Percentiles rank a stretch among this genome's conserved stretches.
phyloP scores from a whole-genome alignment of 2,888 invertebrate genomes.

The Drosophila mettleri region DNA sequence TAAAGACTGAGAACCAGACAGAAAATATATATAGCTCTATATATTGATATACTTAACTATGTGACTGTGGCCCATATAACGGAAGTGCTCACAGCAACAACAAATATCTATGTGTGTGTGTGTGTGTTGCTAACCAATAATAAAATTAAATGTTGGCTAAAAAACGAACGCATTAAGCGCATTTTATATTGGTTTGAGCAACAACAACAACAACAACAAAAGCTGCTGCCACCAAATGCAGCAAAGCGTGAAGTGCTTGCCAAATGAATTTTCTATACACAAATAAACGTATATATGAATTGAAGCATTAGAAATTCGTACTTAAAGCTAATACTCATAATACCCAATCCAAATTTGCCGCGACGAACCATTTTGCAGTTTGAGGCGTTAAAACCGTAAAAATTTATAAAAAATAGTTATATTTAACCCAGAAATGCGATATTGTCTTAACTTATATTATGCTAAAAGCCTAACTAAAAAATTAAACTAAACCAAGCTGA shows the following conservation, averaged over 20 bases:
- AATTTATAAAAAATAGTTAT: slow-evolving; percentile 1
- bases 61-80: slow-evolving; percentile 62
- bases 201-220: slow-evolving; percentile 53
- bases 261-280: slow-evolving; percentile 72
- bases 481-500: neutral
- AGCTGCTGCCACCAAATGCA: slow-evolving; percentile 69
- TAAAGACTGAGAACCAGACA: slow-evolving; percentile 51
- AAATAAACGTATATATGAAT: slow-evolving; percentile 27
- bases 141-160: slow-evolving; percentile 64
- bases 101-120: slow-evolving; percentile 31
- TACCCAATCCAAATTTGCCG: slow-evolving; percentile 37
- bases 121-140: slow-evolving; percentile 59
- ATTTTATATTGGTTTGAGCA: slow-evolving; percentile 50
- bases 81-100: slow-evolving; percentile 65
- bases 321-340: slow-evolving; percentile 12
- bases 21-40: slow-evolving; percentile 3
- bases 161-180: slow-evolving; percentile 59
- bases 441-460: slow-evolving; percentile 15
- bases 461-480: slow-evolving; percentile 18
- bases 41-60: slow-evolving; percentile 25
- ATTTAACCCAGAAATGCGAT: slow-evolving; percentile 30
- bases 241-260: slow-evolving; percentile 81
- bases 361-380: slow-evolving; percentile 34
- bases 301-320: slow-evolving; percentile 47
- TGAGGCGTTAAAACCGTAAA: slow-evolving; percentile 34